These are phyloP conservation scores for Leucophenga varia DNA, from an alignment of 1,140 invertebrate genomes.

Conservation along the genomic window DNA sequence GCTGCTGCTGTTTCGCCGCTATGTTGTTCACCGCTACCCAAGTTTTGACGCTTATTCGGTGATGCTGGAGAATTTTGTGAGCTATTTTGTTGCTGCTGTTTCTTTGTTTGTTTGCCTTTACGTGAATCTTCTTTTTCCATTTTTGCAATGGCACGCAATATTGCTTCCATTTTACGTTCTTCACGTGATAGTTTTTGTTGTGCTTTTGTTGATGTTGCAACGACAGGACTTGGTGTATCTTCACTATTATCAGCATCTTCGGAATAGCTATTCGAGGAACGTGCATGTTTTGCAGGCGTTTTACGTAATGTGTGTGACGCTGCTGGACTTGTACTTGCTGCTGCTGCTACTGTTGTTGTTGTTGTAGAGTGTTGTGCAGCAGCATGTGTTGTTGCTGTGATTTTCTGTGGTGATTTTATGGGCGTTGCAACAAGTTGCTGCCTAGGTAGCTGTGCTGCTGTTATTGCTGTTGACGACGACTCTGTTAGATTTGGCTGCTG, in stretches of 20 bases:
- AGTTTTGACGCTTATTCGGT: constrained; percentile 30
- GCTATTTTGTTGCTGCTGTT: constrained; percentile 29
- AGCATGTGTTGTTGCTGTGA: constrained; percentile 12
- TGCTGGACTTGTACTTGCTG: neutral
- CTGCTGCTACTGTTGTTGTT: neutral
- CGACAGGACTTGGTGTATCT: constrained; percentile 1
- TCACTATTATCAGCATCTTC: constrained; percentile 10
- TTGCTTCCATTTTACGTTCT: constrained; percentile 94
- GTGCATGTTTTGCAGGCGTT: constrained; percentile 11
- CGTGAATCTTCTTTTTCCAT: constrained; percentile 77
- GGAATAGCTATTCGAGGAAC: constrained; percentile 10
- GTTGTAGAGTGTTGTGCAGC: constrained; percentile 13
- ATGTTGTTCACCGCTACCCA: constrained; percentile 27
- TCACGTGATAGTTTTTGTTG: constrained; percentile 73
- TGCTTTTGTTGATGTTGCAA: constrained; percentile 31
- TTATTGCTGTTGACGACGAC: constrained; percentile 1
- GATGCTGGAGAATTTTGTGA: constrained; percentile 37
- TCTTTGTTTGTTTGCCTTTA: constrained; percentile 56
- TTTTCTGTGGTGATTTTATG: neutral
- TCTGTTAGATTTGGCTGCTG: too few relatives aligned
- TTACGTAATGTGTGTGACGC: constrained; percentile 11
- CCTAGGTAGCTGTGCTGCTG: neutral
- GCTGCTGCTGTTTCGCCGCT: constrained; percentile 2
- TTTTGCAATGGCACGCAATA: constrained; percentile 88
- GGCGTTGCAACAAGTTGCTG: constrained; percentile 4